These are phyloP conservation scores for Prolemur simus DNA, from an alignment of 2,113 vertebrate species.

Conservation along the genomic window DNA sequence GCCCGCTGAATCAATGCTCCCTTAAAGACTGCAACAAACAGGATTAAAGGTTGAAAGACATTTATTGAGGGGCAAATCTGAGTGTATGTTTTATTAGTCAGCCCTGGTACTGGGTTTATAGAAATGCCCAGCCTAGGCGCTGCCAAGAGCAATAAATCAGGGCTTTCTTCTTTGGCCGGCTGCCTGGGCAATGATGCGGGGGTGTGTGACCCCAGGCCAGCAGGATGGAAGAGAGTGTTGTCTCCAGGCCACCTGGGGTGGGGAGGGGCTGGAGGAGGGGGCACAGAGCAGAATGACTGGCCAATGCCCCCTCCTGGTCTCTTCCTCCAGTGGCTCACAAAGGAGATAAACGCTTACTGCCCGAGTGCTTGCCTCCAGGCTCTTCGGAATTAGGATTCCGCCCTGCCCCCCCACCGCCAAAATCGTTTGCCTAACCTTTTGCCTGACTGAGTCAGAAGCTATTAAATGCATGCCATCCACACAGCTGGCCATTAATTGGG, in stretches of 20 bases:
- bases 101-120: constrained; percentile 41
- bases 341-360: neutral
- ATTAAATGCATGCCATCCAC: constrained; percentile 38
- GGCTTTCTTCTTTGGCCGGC: constrained; percentile 55
- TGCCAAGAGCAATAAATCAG: constrained; percentile 70
- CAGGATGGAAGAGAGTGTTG: neutral
- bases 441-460: constrained; percentile 34
- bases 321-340: neutral
- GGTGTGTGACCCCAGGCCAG: constrained; percentile 29
- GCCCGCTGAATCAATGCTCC: constrained; percentile 65
- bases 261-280: neutral
- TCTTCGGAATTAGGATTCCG: neutral
- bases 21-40: constrained; percentile 66
- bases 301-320: neutral
- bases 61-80: constrained; percentile 65
- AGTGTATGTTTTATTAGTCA: constrained; percentile 75
- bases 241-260: neutral
- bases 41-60: constrained; percentile 66
- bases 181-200: constrained; percentile 42
- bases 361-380: neutral
- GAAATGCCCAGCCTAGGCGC: constrained; percentile 45
- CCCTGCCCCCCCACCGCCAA: constrained; percentile 31
- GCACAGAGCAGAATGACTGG: neutral
- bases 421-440: constrained; percentile 62
- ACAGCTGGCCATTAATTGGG: constrained; percentile 65